Evolutionary conservation across 2,888 invertebrate genomes (phyloP).

Genomic region (Drosophila ustulata): DNA sequence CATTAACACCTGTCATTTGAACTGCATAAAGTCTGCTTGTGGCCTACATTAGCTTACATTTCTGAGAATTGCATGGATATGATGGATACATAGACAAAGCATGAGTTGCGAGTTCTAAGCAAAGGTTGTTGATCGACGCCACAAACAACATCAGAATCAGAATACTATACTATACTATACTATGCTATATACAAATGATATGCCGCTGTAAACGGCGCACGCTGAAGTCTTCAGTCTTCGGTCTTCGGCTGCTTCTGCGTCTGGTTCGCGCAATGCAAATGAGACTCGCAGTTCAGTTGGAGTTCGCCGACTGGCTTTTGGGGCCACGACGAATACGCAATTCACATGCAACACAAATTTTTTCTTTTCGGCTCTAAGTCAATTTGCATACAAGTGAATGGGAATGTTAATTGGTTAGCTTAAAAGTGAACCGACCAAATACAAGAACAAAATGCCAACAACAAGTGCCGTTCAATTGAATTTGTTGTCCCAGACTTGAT

Average conservation of each 20-base stretch:
- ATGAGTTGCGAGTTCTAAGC: constrained; percentile 15
- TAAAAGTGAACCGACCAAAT: neutral
- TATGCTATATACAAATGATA: constrained; percentile 11
- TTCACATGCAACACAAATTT: constrained; percentile 11
- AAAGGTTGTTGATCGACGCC: constrained; percentile 43
- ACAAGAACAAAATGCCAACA: neutral
- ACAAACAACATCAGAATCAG: neutral
- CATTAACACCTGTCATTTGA: constrained; percentile 20
- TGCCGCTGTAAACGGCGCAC: constrained; percentile 1
- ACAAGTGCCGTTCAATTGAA: constrained; percentile 14
- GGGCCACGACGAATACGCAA: constrained; percentile 26
- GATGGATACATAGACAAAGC: neutral
- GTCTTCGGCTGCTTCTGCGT: too few relatives aligned
- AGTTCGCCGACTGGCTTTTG: constrained; percentile 18
- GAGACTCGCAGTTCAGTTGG: constrained; percentile 7
- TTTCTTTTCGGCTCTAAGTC: constrained; percentile 23
- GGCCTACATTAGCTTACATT: constrained; percentile 27
- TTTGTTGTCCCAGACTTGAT: constrained; percentile 1
- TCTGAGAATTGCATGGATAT: neutral
- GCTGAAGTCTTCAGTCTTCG: neutral
- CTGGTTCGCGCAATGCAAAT: constrained; percentile 42
- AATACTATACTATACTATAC: constrained; percentile 5
- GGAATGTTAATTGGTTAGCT: constrained; percentile 14
- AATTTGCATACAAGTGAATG: constrained; percentile 36
- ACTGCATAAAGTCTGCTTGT: constrained; percentile 28